Evolutionary conservation across 2,113 vertebrate genomes (phyloP), one percentile per base, ranked within the genome.

Genomic region (Triplophysa rosa): DNA sequence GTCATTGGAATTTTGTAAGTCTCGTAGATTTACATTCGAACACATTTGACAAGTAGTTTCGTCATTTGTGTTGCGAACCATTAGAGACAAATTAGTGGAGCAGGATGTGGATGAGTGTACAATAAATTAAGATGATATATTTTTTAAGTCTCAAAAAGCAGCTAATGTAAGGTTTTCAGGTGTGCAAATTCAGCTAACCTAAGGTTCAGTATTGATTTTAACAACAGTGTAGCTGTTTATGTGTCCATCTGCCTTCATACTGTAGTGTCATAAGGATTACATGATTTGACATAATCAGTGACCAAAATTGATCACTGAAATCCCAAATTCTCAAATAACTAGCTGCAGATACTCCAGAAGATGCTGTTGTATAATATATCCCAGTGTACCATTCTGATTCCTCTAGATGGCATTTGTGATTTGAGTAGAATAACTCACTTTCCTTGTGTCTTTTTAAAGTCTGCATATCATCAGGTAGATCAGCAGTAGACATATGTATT

Each of bases 271-370:
- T 45, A 7, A 7, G 33, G 33, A 37, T 33, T 69, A 2, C 33
- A 56, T 8, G 67, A 59, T 78, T 13, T 54, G 8, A 64, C 9
- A 59, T 67, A 33, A 17, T 63, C 45, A 23, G 58, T 72, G 78
- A 52, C 67, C 49, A 56, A 63, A 70, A 70, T 2, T 8, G 16
- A 23, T 37, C 14, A 17, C 21, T 56, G 16, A 7, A 8, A 61
- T 61, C 26, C 23, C 12, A 16, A 0, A 56, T 58, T 40, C 17
- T n/a, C 12, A 58, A 58, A 9, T 33, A 37, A 56, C 14, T 5
- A 21, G 7, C 33, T 72, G 19, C 10, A n/a, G 58, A 59, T 21
- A 47, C 23, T 26, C 26, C 1, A 24, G 14, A 29, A 62, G 13
- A 42, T 45, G 1, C 14, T 26, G 21, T 9, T 12, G 42, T 11